phyloP scores from a whole-genome alignment of 2,797 vertebrate species.

The Tangara arthus region DNA sequence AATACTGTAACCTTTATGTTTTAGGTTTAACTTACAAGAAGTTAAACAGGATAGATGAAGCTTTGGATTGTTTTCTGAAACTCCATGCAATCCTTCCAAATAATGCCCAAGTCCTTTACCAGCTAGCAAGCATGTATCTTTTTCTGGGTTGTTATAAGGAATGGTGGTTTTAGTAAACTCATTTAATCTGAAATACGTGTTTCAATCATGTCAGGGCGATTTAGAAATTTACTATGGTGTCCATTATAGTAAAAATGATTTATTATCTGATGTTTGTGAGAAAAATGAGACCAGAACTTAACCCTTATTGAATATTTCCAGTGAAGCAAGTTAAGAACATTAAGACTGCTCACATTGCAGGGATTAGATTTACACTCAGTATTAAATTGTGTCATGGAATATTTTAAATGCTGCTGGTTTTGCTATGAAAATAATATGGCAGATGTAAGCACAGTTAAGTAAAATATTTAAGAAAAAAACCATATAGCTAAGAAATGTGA shows the following conservation, averaged over 20 bases:
- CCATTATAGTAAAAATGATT: not conserved
- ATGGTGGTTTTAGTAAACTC: not conserved
- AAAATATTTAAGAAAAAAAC: not conserved
- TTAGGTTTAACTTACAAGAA: slow-evolving; percentile 90
- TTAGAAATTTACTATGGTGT: not conserved
- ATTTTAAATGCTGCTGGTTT: not conserved
- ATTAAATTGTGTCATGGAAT: not conserved
- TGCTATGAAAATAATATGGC: not conserved
- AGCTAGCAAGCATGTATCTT: slow-evolving; percentile 93
- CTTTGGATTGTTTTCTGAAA: slow-evolving; percentile 94
- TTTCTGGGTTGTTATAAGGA: not conserved
- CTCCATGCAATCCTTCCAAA: slow-evolving; percentile 93
- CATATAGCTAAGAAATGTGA: not conserved
- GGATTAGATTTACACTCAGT: not conserved
- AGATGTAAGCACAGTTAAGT: not conserved
- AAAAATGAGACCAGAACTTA: not conserved
- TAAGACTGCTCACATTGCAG: not conserved
- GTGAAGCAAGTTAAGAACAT: not conserved
- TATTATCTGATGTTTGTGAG: not conserved
- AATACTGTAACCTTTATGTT: slow-evolving; percentile 6
- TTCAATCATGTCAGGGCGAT: not conserved
- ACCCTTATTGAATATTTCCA: not conserved
- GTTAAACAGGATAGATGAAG: slow-evolving; percentile 86
- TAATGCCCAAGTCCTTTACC: slow-evolving; percentile 90
- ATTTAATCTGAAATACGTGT: not conserved